Conservation (phyloP, 1,140 invertebrate genomes). For the Bombus waltoni region DNA sequence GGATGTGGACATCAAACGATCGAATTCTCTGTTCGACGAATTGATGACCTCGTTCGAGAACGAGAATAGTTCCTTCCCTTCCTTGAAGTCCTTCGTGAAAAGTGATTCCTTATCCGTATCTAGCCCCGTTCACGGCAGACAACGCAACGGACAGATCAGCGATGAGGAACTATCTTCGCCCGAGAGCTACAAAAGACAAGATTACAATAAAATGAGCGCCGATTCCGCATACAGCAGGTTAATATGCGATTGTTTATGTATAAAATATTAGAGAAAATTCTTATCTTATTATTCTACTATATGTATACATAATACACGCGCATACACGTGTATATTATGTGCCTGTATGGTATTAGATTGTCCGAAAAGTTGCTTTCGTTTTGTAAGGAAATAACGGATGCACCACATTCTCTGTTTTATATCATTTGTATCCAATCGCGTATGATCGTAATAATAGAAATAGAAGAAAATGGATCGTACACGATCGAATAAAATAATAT, state of each 20-base stretch:
- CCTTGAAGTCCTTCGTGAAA: slow-evolving; percentile 71
- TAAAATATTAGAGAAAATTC: too few species aligned
- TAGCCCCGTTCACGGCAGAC: slow-evolving; percentile 60
- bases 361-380: too few species aligned
- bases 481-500: too few species aligned
- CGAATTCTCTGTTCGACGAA: slow-evolving; percentile 81
- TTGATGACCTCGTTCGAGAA: slow-evolving; percentile 83
- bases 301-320: too few species aligned
- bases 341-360: background rate
- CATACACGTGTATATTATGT: background rate
- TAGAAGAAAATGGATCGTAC: too few species aligned
- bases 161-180: slow-evolving; percentile 79
- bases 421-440: too few species aligned
- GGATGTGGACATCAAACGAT: slow-evolving; percentile 74
- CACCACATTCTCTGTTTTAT: too few species aligned
- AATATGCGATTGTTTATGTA: slow-evolving; percentile 34
- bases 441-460: too few species aligned
- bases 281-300: too few species aligned
- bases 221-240: slow-evolving; percentile 89
- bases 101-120: slow-evolving; percentile 72
- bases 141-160: slow-evolving; percentile 68
- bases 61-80: slow-evolving; percentile 74
- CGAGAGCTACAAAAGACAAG: slow-evolving; percentile 74
- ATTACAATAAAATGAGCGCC: slow-evolving; percentile 80
- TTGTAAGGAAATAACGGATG: too few species aligned